Evolutionary conservation across 2,888 invertebrate species (phyloP).

Genomic region (Lampropteryx suffumata): DNA sequence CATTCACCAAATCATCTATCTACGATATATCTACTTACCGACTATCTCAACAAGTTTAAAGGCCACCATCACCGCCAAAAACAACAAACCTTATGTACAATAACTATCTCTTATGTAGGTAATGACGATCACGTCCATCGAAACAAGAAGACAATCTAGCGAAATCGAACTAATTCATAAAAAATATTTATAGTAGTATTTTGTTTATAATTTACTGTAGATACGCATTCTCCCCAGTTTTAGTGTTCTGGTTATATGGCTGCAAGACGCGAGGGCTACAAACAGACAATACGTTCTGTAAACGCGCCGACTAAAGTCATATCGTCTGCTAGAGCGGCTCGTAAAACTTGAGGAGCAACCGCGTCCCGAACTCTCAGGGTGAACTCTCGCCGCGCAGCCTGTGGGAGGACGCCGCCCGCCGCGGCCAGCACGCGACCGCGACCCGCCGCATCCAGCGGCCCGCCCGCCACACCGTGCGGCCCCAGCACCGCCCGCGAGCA

Average conservation of each 20-base stretch:
- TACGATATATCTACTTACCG: constrained; percentile 8
- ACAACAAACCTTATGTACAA: constrained; percentile 7
- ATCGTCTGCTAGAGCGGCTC: constrained; percentile 67
- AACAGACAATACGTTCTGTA: constrained; percentile 70
- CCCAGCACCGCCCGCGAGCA: constrained; percentile 63
- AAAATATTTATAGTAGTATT: too few species aligned
- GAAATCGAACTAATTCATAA: background rate
- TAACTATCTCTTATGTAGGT: background rate
- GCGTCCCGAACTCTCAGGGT: constrained; percentile 66
- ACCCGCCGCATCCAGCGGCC: constrained; percentile 60
- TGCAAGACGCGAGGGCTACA: constrained; percentile 61
- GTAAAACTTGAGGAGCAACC: constrained; percentile 67
- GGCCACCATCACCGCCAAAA: constrained; percentile 14
- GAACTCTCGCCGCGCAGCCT: constrained; percentile 65
- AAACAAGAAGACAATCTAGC: constrained; percentile 16
- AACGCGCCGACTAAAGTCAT: constrained; percentile 72
- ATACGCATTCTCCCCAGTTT: too few species aligned
- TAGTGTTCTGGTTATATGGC: too few species aligned
- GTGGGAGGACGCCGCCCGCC: constrained; percentile 61
- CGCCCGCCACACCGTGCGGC: constrained; percentile 30
- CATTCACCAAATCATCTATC: constrained; percentile 10
- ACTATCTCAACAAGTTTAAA: constrained; percentile 25
- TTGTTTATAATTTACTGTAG: too few species aligned
- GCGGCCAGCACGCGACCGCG: constrained; percentile 56
- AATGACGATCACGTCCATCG: background rate